A percentile compares a stretch with the other conserved stretches of the same genome.
phyloP scores from a whole-genome alignment of 1,140 invertebrate genomes.

The Saccostrea glomerata region DNA sequence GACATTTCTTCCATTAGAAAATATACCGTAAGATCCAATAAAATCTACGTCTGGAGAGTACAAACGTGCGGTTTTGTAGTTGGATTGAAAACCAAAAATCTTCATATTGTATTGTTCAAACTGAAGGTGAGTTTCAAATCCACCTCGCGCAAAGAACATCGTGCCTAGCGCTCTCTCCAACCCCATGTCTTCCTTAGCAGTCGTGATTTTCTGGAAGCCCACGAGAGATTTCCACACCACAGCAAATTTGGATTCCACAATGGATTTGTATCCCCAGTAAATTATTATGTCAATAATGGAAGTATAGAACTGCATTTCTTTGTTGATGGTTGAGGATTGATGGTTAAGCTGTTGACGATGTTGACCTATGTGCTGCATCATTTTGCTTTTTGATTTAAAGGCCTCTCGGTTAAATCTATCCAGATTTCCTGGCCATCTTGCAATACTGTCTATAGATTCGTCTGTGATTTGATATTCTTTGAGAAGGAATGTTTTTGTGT shows the following conservation, averaged over 20 bases:
- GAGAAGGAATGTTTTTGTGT: constrained; percentile 65
- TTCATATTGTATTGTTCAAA: constrained; percentile 69
- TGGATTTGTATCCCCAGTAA: constrained; percentile 67
- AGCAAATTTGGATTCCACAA: constrained; percentile 64
- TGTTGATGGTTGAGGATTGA: constrained; percentile 41
- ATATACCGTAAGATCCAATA: constrained; percentile 39
- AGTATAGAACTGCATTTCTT: constrained; percentile 54
- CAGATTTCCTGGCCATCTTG: constrained; percentile 62
- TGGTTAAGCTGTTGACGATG: constrained; percentile 44
- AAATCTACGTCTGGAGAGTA: constrained; percentile 58
- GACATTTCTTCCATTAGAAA: constrained; percentile 37
- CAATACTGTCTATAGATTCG: constrained; percentile 54
- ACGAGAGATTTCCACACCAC: constrained; percentile 69
- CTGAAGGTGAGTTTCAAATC: constrained; percentile 63
- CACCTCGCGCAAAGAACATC: constrained; percentile 65
- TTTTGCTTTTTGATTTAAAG: constrained; percentile 51
- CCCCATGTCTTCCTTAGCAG: constrained; percentile 67
- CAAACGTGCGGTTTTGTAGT: constrained; percentile 57
- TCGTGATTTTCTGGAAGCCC: constrained; percentile 69
- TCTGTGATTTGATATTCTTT: constrained; percentile 65
- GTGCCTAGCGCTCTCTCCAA: constrained; percentile 70
- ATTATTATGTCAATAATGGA: constrained; percentile 56
- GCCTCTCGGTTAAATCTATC: constrained; percentile 33
- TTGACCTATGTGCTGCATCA: constrained; percentile 38
- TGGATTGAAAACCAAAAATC: constrained; percentile 57